Conservation (phyloP, 1,140 invertebrate genomes). For the Drosophila varians region DNA sequence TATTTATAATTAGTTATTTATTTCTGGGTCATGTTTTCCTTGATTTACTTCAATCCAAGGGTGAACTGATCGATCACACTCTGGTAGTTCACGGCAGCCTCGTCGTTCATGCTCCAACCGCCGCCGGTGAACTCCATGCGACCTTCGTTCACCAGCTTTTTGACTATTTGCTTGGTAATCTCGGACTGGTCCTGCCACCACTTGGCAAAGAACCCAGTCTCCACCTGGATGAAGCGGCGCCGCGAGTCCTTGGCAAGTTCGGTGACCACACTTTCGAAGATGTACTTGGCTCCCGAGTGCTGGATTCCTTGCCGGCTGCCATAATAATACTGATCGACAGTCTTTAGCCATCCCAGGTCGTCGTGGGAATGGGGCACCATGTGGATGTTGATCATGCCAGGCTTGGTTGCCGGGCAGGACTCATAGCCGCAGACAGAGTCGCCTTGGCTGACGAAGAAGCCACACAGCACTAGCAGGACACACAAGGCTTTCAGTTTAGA, state of each 20-base stretch:
- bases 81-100: conserved; percentile 95
- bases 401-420: conserved; percentile 86
- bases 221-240: conserved; percentile 90
- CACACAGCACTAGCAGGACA: conserved; percentile 13
- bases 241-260: conserved; percentile 90
- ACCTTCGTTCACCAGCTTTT: conserved; percentile 88
- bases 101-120: conserved; percentile 97
- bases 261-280: conserved; percentile 93
- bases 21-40: accelerated
- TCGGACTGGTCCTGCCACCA: conserved; percentile 94
- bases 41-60: conserved; percentile 88
- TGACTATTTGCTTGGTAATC: conserved; percentile 85
- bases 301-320: conserved; percentile 89
- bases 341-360: conserved; percentile 97
- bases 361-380: conserved; percentile 93
- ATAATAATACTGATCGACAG: conserved; percentile 96
- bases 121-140: conserved; percentile 95
- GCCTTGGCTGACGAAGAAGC: background rate
- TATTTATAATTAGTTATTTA: background rate
- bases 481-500: background rate
- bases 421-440: conserved; percentile 56
- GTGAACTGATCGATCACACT: conserved; percentile 97
- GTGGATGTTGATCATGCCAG: conserved; percentile 91
- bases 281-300: conserved; percentile 94
- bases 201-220: conserved; percentile 95